phyloP scores from a whole-genome alignment of 2,113 vertebrate genomes.

The Pelmatolapia mariae region DNA sequence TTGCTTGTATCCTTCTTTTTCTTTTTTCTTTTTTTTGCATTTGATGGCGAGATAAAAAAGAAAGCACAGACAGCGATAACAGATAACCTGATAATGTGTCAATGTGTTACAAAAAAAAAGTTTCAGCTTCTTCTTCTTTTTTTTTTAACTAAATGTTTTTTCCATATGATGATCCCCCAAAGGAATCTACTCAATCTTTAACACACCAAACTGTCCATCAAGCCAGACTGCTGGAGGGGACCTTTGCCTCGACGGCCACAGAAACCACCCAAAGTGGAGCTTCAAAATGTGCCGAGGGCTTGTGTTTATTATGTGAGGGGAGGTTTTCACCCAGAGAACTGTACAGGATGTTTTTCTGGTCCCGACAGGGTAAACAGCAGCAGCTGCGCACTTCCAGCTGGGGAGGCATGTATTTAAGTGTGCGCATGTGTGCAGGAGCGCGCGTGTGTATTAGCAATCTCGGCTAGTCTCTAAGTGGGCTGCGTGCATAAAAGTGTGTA shows the following conservation, averaged over 20 bases:
- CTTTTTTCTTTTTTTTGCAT: background rate
- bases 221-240: slow-evolving; percentile 9
- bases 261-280: slow-evolving; percentile 68
- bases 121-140: no score
- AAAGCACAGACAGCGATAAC: background rate
- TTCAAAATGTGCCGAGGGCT: slow-evolving; percentile 64
- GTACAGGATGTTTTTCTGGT: slow-evolving; percentile 81
- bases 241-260: slow-evolving; percentile 44
- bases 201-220: slow-evolving; percentile 38
- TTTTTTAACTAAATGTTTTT: background rate
- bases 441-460: background rate
- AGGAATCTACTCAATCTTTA: background rate
- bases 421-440: background rate
- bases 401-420: slow-evolving; percentile 68
- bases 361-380: slow-evolving; percentile 77
- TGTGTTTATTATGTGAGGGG: slow-evolving; percentile 77
- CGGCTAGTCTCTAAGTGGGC: slow-evolving; percentile 26
- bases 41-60: background rate
- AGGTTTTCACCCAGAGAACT: slow-evolving; percentile 71
- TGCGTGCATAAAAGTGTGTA: background rate
- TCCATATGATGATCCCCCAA: background rate
- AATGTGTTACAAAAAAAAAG: background rate
- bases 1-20: background rate
- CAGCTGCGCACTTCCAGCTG: slow-evolving; percentile 79
- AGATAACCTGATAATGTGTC: background rate